Conservation (phyloP, 2,888 invertebrate species). For the Drosophila demipolita region DNA sequence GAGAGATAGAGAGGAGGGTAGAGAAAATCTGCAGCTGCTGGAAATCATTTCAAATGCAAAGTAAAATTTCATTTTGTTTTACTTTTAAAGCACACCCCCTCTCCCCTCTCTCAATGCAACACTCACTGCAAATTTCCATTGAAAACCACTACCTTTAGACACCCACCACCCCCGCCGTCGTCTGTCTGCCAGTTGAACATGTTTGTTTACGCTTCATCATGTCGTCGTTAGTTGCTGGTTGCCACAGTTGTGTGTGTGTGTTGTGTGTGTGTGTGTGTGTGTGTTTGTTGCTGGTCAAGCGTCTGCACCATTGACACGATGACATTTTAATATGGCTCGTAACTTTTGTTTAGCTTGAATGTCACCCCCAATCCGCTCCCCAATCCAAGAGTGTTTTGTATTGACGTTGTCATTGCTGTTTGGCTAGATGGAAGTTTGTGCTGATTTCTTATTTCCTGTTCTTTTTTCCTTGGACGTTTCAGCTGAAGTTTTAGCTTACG, state of each 20-base stretch:
- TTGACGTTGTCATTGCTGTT: constrained; percentile 72
- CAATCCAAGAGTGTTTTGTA: constrained; percentile 24
- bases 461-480: neutral
- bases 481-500: constrained; percentile 50
- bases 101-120: neutral
- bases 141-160: constrained; percentile 16
- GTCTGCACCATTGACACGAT: constrained; percentile 74
- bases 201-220: constrained; percentile 82
- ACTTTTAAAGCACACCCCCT: constrained; percentile 45
- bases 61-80: constrained; percentile 79
- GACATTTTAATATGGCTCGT: constrained; percentile 79
- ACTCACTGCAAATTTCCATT: neutral
- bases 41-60: constrained; percentile 80
- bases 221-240: constrained; percentile 75
- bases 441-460: constrained; percentile 35
- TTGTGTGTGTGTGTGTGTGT: constrained; percentile 9
- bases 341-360: constrained; percentile 73
- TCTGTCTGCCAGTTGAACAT: constrained; percentile 73
- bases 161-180: constrained; percentile 23
- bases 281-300: constrained; percentile 53
- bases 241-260: constrained; percentile 18
- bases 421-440: constrained; percentile 50
- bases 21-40: constrained; percentile 48
- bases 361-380: neutral
- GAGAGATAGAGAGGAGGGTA: neutral